Base-by-base conservation (phyloP, 2,797 vertebrate species). In the Eulemur albifrons region DNA sequence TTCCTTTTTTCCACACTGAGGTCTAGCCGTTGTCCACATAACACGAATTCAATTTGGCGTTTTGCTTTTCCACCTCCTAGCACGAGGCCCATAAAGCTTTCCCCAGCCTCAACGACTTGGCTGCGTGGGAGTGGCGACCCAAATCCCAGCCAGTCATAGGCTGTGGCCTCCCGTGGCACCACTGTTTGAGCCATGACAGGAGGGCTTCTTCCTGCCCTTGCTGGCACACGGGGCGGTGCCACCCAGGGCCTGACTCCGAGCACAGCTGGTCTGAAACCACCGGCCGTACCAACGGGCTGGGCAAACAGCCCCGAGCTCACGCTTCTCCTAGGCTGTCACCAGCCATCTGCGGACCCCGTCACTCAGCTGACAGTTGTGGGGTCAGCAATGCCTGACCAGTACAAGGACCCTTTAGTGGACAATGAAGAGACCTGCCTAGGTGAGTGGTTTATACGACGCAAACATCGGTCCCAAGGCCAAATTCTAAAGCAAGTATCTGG, bases 131-230 rank as follows among this genome's bases (percentile, higher is more conserved):
- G 86, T n/a, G 57, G 4, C 20, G 48, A 32, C 80, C 73, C 17
- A 1, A 15, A 20, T 15, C 76, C 70, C 11, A 9, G 8, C 7
- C 1, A 12, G 21, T 43, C 27, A 32, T 0, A n/a, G 67, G 35
- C 48, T 1, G 2, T 7, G 15, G 45, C 27, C n/a, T 54, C 69
- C 43, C 0, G 0, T 13, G 61, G 48, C 25, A 12, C 63, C 10
- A 7, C 7, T 54, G 3, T 20, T 43, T 50, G 50, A 35, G 67
- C 9, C 2, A 0, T 2, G 52, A 18, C 23, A 12, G 54, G 32
- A n/a, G 25, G 40, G 32, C 20, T 20, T 25, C 63, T 50, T 63
- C 63, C 85, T 69, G 50, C 54, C 48, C 54, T 50, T 0, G 0
- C 1, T 5, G 13, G 54, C 23, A 13, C 27, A 17, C 1, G 27